Conservation (phyloP, 2,888 invertebrate genomes). For the Anthrax anthrax region DNA sequence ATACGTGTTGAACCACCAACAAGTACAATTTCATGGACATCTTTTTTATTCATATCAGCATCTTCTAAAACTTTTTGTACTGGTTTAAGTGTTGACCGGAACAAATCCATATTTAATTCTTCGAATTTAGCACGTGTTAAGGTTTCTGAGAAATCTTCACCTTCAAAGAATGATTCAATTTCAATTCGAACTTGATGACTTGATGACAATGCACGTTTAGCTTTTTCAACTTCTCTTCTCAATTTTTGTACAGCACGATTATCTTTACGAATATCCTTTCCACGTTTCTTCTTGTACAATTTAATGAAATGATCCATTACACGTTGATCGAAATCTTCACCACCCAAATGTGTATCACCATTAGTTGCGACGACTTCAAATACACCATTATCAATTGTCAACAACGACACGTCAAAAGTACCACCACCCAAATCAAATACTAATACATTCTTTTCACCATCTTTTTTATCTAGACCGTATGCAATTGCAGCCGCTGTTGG, state of each 20-base stretch:
- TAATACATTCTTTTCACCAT: slow-evolving; percentile 94
- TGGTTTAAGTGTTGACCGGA: slow-evolving; percentile 86
- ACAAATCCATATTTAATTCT: slow-evolving; percentile 88
- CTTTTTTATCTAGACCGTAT: slow-evolving; percentile 92
- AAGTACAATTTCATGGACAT: slow-evolving; percentile 95
- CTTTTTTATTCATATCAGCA: slow-evolving; percentile 97
- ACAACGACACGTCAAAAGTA: slow-evolving; percentile 95
- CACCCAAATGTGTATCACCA: slow-evolving; percentile 95
- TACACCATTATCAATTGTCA: slow-evolving; percentile 97
- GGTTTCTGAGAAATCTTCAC: slow-evolving; percentile 96
- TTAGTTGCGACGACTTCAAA: slow-evolving; percentile 58
- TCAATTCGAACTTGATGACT: slow-evolving; percentile 91
- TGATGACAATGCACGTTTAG: slow-evolving; percentile 88
- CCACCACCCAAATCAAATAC: slow-evolving; percentile 99
- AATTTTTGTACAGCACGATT: slow-evolving; percentile 91
- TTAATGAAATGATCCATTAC: slow-evolving; percentile 99
- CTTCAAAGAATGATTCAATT: slow-evolving; percentile 96
- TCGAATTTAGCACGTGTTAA: slow-evolving; percentile 97
- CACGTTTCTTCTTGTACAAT: slow-evolving; percentile 96
- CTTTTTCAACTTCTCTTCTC: slow-evolving; percentile 94
- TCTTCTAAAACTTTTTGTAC: slow-evolving; percentile 95
- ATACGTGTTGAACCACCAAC: slow-evolving; percentile 99
- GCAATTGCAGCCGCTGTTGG: slow-evolving; percentile 95
- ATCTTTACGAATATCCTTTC: slow-evolving; percentile 90
- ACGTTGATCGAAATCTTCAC: slow-evolving; percentile 97